Conservation (phyloP, 2,797 vertebrate genomes). For the Orientallactaga sibirica region DNA sequence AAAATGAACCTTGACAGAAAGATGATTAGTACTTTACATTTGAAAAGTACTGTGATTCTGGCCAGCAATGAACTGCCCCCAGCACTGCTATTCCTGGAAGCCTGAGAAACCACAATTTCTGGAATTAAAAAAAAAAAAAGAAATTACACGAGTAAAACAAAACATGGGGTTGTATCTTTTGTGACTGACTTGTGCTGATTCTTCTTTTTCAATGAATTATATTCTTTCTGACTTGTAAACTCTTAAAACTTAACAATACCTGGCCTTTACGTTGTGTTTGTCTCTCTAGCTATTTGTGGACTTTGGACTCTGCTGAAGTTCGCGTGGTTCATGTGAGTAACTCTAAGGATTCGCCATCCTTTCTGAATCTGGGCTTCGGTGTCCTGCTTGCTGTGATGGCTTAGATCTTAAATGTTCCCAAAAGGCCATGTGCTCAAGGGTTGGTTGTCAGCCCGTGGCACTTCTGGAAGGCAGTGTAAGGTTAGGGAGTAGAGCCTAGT, state of each 20-base stretch:
- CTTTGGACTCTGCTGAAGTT: not conserved
- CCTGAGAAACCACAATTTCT: not conserved
- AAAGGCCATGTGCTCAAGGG: not conserved
- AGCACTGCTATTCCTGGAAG: not conserved
- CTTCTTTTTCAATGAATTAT: not conserved
- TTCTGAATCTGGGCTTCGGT: constrained; percentile 35
- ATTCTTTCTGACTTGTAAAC: constrained; percentile 54
- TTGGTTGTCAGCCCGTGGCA: not conserved
- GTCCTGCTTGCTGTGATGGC: not conserved
- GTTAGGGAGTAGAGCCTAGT: too few species aligned
- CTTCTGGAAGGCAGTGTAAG: too few species aligned
- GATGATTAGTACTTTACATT: not conserved
- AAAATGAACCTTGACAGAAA: constrained; percentile 15
- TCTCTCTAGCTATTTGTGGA: not conserved
- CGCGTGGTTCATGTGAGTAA: not conserved
- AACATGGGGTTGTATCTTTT: not conserved
- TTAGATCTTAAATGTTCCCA: not conserved
- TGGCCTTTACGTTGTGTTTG: not conserved
- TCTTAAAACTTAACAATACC: constrained; percentile 23
- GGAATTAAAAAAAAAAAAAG: not conserved
- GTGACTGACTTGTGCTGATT: not conserved
- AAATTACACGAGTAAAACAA: not conserved
- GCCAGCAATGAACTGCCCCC: not conserved
- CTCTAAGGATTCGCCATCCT: not conserved
- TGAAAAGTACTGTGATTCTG: not conserved